A percentile compares a stretch with the other conserved stretches of the same genome.
phyloP scores from a whole-genome alignment of 1,140 invertebrate genomes.

The Bombus vancouverensis region DNA sequence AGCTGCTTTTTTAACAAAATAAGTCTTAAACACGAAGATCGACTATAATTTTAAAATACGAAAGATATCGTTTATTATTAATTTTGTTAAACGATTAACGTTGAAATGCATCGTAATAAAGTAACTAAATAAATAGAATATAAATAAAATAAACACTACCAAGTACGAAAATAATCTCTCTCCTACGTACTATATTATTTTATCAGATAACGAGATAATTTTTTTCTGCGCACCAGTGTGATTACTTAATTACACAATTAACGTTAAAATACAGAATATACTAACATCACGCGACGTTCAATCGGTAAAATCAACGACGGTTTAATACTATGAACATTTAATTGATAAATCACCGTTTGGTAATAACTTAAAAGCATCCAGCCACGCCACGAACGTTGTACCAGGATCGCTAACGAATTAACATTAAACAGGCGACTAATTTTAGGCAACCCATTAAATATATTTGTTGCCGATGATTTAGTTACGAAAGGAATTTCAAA shows the following conservation, averaged over 20 bases:
- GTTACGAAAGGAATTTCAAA: conserved; percentile 27
- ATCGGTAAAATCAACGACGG: neutral
- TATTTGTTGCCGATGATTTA: conserved; percentile 7
- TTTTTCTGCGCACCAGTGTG: too few species aligned
- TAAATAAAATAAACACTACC: neutral
- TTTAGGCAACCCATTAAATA: conserved; percentile 36
- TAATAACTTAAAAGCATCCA: conserved; percentile 42
- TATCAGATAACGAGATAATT: neutral
- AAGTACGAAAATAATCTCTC: neutral
- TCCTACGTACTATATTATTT: neutral
- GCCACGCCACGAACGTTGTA: neutral
- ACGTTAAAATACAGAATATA: neutral
- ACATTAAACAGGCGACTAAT: conserved; percentile 51
- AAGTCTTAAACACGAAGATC: too few species aligned
- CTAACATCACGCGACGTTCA: neutral
- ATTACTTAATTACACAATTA: neutral
- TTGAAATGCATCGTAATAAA: neutral
- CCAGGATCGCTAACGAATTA: conserved; percentile 29
- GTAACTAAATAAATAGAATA: neutral
- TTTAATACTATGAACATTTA: conserved; percentile 7
- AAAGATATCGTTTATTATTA: neutral
- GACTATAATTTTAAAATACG: too few species aligned
- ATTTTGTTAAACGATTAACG: neutral
- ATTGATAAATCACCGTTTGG: conserved; percentile 30
- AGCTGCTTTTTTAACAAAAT: neutral